Percentiles rank a stretch among this genome's conserved stretches.
Evolutionary conservation across 2,113 vertebrate genomes (phyloP).

Genomic region (Ceyx margarethae): DNA sequence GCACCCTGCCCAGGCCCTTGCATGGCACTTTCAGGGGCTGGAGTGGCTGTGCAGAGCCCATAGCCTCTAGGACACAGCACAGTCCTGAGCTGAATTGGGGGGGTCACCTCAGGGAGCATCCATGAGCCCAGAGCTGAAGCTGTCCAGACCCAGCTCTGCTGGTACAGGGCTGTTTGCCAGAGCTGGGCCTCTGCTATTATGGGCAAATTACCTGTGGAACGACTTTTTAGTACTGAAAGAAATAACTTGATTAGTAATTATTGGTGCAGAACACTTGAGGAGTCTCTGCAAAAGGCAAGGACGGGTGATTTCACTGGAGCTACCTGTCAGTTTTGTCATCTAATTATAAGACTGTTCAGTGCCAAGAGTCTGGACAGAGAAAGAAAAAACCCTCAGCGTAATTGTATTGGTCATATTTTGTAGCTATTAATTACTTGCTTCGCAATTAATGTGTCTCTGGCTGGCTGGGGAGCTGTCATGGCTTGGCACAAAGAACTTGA

Average conservation of each 20-base stretch:
- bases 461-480: constrained; percentile 22
- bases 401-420: constrained; percentile 41
- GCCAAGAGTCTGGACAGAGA: not conserved
- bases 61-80: not conserved
- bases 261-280: constrained; percentile 69
- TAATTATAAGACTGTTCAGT: constrained; percentile 75
- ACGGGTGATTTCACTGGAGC: constrained; percentile 61
- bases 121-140: not conserved
- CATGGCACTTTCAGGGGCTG: accelerated
- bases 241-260: constrained; percentile 69
- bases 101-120: not conserved
- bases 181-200: not conserved
- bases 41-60: not conserved
- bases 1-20: not conserved
- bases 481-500: accelerated
- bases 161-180: not conserved
- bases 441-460: constrained; percentile 28
- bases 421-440: constrained; percentile 53
- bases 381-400: not conserved
- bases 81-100: not conserved
- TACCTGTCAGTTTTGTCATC: constrained; percentile 82
- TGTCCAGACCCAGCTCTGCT: not conserved
- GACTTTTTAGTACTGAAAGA: not conserved
- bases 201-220: not conserved
- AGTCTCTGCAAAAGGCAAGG: constrained; percentile 69